Evolutionary conservation across 2,888 invertebrate species (phyloP).

Genomic region (Sesamia inferens): DNA sequence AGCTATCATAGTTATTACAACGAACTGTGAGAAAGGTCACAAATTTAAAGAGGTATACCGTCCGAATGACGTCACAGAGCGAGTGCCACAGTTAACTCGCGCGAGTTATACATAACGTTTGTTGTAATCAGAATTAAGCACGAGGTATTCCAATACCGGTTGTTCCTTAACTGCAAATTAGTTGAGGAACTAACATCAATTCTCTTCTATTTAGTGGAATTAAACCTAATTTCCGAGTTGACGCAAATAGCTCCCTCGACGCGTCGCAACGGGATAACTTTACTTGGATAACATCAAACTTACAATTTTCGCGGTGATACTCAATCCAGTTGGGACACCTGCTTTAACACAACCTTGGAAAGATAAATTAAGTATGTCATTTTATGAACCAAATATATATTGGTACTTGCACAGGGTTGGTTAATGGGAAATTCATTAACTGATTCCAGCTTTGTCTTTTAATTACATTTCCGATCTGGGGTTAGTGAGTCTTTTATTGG

Average conservation of each 20-base stretch:
- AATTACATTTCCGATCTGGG: not conserved
- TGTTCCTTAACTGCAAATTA: conserved; percentile 70
- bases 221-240: conserved; percentile 68
- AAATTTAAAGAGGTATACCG: conserved; percentile 4
- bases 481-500: not conserved
- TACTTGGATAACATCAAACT: conserved; percentile 42
- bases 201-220: conserved; percentile 66
- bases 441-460: conserved; percentile 11
- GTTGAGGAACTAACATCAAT: conserved; percentile 68
- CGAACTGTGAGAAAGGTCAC: too few species aligned
- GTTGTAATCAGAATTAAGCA: conserved; percentile 63
- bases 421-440: conserved; percentile 9
- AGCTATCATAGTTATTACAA: too few species aligned
- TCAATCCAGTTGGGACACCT: conserved; percentile 27
- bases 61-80: conserved; percentile 5
- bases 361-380: conserved; percentile 10
- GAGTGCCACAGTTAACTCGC: too few species aligned
- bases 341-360: conserved; percentile 16
- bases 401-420: not conserved
- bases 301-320: conserved; percentile 47
- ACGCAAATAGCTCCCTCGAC: conserved; percentile 57
- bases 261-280: conserved; percentile 55
- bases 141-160: conserved; percentile 62
- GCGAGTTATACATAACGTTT: conserved; percentile 25
- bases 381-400: conserved; percentile 1